Evolutionary conservation across 2,113 vertebrate genomes (phyloP).

Genomic region (Austrofundulus limnaeus): DNA sequence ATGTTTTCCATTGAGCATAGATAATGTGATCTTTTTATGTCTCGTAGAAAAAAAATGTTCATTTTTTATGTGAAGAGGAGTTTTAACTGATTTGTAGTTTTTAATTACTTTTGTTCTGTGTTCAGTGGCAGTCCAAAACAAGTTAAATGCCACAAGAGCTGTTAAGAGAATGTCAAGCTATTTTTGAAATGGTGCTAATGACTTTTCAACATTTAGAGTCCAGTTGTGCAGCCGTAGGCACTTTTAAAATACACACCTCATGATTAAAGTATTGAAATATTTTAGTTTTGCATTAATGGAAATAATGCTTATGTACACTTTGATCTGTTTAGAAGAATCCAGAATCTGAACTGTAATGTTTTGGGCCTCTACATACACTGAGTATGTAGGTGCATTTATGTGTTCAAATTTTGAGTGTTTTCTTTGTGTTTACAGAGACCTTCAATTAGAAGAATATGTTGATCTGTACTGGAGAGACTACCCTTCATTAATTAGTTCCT

Average conservation of each 20-base stretch:
- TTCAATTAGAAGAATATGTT: slow-evolving; percentile 88
- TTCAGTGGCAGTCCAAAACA: slow-evolving; percentile 26
- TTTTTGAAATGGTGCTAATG: slow-evolving; percentile 26
- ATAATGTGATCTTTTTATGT: neutral
- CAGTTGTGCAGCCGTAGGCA: neutral
- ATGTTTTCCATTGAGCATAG: neutral
- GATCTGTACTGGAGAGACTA: slow-evolving; percentile 96
- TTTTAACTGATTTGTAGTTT: slow-evolving; percentile 23
- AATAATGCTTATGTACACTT: neutral
- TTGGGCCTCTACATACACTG: neutral
- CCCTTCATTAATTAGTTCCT: slow-evolving; percentile 86
- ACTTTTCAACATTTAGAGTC: neutral
- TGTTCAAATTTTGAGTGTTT: slow-evolving; percentile 3
- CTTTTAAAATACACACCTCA: neutral
- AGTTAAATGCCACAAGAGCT: slow-evolving; percentile 41
- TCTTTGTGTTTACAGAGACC: slow-evolving; percentile 82
- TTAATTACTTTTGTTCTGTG: slow-evolving; percentile 34
- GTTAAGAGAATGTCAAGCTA: slow-evolving; percentile 10
- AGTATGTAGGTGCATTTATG: neutral
- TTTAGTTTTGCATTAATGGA: neutral
- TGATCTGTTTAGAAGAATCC: neutral
- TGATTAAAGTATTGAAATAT: neutral
- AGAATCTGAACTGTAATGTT: neutral
- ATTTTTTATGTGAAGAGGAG: slow-evolving; percentile 19
- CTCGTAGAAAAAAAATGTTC: slow-evolving; percentile 40